Evolutionary conservation across 2,888 invertebrate species (phyloP).

Genomic region (Callosobruchus maculatus): DNA sequence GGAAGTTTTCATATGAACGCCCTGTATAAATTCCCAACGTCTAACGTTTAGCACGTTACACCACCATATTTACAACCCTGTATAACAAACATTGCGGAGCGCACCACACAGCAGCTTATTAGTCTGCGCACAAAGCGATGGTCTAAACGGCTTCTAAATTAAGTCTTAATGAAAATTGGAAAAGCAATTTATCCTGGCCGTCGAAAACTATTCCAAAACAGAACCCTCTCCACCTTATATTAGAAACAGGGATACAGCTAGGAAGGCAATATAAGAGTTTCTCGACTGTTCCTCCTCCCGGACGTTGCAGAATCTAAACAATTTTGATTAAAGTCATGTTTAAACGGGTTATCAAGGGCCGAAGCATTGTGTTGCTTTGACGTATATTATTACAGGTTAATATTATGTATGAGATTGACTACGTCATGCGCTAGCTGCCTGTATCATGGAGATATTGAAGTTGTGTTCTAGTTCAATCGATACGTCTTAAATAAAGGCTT

Average conservation of each 20-base stretch:
- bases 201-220: conserved; percentile 25
- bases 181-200: conserved; percentile 27
- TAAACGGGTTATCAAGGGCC: conserved; percentile 30
- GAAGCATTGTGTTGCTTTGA: background rate
- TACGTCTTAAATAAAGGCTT: too few relatives aligned
- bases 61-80: background rate
- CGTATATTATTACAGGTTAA: background rate
- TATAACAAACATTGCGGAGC: background rate
- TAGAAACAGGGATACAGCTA: conserved; percentile 26
- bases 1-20: too few relatives aligned
- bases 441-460: too few relatives aligned
- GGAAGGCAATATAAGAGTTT: conserved; percentile 37
- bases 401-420: background rate
- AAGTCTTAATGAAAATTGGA: conserved; percentile 29
- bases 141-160: conserved; percentile 24
- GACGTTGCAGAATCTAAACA: conserved; percentile 43
- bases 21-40: too few relatives aligned
- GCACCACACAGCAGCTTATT: background rate
- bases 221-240: conserved; percentile 16
- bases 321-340: conserved; percentile 46
- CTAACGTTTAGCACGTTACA: too few relatives aligned
- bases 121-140: background rate
- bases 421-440: too few relatives aligned
- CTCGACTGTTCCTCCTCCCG: conserved; percentile 36
- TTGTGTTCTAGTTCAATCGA: too few relatives aligned